These are phyloP conservation scores for Cotesia vestalis DNA, from an alignment of 1,140 invertebrate species.

Conservation along the genomic window DNA sequence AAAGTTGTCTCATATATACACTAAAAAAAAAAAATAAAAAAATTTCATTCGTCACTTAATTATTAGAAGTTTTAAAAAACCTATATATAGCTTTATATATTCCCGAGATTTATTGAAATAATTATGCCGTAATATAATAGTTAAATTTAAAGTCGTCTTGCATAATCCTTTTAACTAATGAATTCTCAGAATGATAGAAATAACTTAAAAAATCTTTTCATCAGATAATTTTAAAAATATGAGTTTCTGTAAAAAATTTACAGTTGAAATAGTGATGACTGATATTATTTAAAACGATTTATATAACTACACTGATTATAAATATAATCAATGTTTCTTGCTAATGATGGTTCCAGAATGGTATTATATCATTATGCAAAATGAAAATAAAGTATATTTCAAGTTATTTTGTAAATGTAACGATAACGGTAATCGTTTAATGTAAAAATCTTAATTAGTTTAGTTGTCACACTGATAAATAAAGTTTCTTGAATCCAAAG, in stretches of 20 bases:
- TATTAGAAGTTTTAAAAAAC: not conserved
- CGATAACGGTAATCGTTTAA: too few relatives aligned
- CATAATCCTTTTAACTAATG: not conserved
- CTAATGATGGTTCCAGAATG: too few relatives aligned
- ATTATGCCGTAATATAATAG: not conserved
- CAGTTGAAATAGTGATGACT: too few relatives aligned
- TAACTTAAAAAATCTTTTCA: not conserved
- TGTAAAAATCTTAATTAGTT: too few relatives aligned
- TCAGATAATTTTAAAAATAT: too few relatives aligned
- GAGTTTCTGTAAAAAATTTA: too few relatives aligned
- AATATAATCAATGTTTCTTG: too few relatives aligned
- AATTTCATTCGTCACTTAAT: not conserved
- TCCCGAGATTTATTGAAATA: not conserved
- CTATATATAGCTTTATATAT: not conserved
- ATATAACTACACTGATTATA: not conserved
- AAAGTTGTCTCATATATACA: not conserved
- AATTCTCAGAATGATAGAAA: not conserved
- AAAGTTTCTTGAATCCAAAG: too few relatives aligned
- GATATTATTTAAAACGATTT: not conserved
- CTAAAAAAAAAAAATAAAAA: not conserved
- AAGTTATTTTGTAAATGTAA: too few relatives aligned
- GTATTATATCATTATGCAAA: too few relatives aligned
- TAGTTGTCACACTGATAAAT: too few relatives aligned
- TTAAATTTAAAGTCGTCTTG: not conserved
- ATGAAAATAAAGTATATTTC: too few relatives aligned